These are phyloP conservation scores for Paraescarpia echinospica DNA, from an alignment of 1,140 invertebrate species.

Conservation along the genomic window DNA sequence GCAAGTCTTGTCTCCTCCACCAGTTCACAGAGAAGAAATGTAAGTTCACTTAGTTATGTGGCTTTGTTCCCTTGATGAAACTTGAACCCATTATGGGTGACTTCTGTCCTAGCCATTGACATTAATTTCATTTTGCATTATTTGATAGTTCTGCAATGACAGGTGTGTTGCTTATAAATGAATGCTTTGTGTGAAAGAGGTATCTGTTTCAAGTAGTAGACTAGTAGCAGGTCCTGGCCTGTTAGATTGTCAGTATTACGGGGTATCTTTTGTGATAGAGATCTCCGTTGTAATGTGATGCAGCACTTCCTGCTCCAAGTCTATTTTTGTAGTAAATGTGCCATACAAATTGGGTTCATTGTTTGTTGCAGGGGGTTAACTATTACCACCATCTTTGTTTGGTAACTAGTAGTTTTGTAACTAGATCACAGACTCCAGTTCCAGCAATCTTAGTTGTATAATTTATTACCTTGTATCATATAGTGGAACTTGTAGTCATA, in stretches of 20 bases:
- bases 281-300: background rate
- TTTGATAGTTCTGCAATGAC: background rate
- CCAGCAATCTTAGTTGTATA: background rate
- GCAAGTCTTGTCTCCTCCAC: slow-evolving; percentile 97
- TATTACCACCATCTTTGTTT: background rate
- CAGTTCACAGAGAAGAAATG: slow-evolving; percentile 99
- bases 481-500: background rate
- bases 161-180: no score
- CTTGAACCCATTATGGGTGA: no score
- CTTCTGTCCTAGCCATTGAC: no score
- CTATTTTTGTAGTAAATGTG: background rate
- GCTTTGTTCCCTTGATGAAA: background rate
- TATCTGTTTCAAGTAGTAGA: no score
- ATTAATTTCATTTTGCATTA: background rate
- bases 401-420: background rate
- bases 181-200: no score
- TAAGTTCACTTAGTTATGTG: slow-evolving; percentile 65
- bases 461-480: background rate
- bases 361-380: background rate
- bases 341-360: background rate
- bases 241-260: no score
- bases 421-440: background rate
- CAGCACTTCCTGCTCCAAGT: background rate
- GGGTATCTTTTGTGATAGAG: background rate
- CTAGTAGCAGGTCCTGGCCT: no score